Conservation (phyloP, 64 coral and sea anemone genomes). For the Catalaphyllia jardinei region DNA sequence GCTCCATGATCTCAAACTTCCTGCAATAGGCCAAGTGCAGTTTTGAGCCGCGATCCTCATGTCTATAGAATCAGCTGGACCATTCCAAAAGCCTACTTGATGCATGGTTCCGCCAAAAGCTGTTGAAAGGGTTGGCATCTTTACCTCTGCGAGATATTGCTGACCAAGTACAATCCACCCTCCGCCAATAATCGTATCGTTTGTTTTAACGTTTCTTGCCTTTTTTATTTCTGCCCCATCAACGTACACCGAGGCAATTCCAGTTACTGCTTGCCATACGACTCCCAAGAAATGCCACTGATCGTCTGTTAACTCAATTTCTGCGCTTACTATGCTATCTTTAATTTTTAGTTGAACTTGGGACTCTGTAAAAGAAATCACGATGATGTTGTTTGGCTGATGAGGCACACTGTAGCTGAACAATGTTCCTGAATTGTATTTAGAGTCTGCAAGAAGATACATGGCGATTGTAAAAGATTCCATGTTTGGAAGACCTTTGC, state of each 20-base stretch:
- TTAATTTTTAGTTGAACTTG: slow-evolving; percentile 27
- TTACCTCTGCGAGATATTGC: background rate
- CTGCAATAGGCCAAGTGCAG: slow-evolving; percentile 39
- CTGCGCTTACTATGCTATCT: slow-evolving; percentile 15
- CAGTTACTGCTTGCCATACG: slow-evolving; percentile 1
- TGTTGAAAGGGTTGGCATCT: background rate
- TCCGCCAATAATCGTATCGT: background rate
- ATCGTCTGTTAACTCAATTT: slow-evolving; percentile 37
- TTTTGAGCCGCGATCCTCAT: slow-evolving; percentile 32
- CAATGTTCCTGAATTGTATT: slow-evolving; percentile 33
- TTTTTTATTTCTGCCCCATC: slow-evolving; percentile 14
- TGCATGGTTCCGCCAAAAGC: background rate
- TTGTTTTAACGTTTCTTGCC: background rate
- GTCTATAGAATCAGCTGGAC: background rate
- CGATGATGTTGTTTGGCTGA: slow-evolving; percentile 27
- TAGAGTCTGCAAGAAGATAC: slow-evolving; percentile 39
- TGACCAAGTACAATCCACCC: slow-evolving; percentile 39
- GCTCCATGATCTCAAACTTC: slow-evolving; percentile 40
- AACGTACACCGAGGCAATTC: slow-evolving; percentile 23
- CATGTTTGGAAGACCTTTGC: slow-evolving; percentile 39
- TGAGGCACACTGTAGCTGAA: slow-evolving; percentile 46
- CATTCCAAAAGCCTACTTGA: slow-evolving; percentile 45
- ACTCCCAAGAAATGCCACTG: slow-evolving; percentile 57
- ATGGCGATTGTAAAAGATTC: slow-evolving; percentile 31
- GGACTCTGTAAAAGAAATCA: slow-evolving; percentile 33